Conservation (phyloP, 2,797 vertebrate species). For the Agapornis canus region DNA sequence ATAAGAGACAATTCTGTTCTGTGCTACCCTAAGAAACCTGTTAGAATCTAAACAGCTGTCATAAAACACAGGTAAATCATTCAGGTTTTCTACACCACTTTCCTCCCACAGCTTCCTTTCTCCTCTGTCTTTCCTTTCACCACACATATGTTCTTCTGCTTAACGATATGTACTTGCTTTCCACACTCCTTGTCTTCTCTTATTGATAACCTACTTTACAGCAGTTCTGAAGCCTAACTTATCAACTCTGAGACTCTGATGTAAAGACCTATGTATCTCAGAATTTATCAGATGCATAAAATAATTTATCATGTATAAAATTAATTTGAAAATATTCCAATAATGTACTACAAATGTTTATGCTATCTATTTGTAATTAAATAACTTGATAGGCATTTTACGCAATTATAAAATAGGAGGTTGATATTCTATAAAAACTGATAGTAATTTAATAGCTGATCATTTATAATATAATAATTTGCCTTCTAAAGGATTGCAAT, state of each 20-base stretch:
- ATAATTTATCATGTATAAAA: not conserved
- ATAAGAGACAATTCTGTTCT: not conserved
- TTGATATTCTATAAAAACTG: not conserved
- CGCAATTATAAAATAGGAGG: not conserved
- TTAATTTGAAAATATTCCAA: not conserved
- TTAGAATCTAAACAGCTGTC: not conserved
- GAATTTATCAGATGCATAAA: not conserved
- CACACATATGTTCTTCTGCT: not conserved
- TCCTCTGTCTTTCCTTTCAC: not conserved
- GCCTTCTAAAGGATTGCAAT: not conserved
- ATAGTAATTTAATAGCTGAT: not conserved
- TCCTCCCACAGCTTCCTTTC: not conserved
- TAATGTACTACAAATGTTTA: not conserved
- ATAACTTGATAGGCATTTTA: not conserved
- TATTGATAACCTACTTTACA: not conserved
- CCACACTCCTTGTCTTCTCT: not conserved
- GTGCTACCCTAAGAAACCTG: not conserved
- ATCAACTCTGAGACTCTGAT: not conserved
- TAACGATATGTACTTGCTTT: not conserved
- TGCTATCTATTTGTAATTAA: not conserved
- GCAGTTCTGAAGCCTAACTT: not conserved
- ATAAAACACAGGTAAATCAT: not conserved
- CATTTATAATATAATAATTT: not conserved
- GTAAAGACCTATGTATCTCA: not conserved
- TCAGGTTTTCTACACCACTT: not conserved